Evolutionary conservation across 2,888 invertebrate species (phyloP).

Genomic region (Stenolophus ochropezus): DNA sequence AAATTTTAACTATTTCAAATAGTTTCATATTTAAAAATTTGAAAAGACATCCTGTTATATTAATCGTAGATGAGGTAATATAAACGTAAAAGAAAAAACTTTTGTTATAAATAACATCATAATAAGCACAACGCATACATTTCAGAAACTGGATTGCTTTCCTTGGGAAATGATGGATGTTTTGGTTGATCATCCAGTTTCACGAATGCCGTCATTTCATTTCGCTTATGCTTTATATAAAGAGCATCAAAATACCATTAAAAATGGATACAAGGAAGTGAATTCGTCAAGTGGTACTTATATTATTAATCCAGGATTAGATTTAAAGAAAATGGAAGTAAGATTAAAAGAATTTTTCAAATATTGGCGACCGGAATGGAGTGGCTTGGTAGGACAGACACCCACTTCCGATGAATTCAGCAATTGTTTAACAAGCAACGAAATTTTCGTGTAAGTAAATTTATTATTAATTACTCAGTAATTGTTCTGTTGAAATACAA

Average conservation of each 20-base stretch:
- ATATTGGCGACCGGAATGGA: conserved; percentile 74
- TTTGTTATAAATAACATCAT: conserved; percentile 60
- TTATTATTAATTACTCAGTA: not conserved
- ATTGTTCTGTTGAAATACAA: too few species aligned
- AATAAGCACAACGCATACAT: conserved; percentile 44
- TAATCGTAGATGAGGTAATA: conserved; percentile 83
- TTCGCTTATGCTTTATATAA: conserved; percentile 79
- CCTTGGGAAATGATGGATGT: conserved; percentile 87
- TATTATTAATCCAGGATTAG: conserved; percentile 82
- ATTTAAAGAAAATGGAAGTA: conserved; percentile 72
- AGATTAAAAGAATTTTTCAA: conserved; percentile 73
- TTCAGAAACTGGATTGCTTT: conserved; percentile 82
- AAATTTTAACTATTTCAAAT: conserved; percentile 71
- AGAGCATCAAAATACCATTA: conserved; percentile 76
- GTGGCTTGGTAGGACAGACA: conserved; percentile 71
- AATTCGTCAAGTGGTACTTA: conserved; percentile 75
- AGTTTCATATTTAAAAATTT: conserved; percentile 72
- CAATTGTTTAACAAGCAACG: conserved; percentile 73
- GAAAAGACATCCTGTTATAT: conserved; percentile 78
- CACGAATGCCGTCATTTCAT: conserved; percentile 84
- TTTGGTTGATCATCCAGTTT: conserved; percentile 80
- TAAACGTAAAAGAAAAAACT: not conserved
- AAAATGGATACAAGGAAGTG: conserved; percentile 76
- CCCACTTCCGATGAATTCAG: conserved; percentile 76
- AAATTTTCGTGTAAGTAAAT: conserved; percentile 79